phyloP scores from a whole-genome alignment of 2,797 vertebrate species.

The Typhlichthys subterraneus region DNA sequence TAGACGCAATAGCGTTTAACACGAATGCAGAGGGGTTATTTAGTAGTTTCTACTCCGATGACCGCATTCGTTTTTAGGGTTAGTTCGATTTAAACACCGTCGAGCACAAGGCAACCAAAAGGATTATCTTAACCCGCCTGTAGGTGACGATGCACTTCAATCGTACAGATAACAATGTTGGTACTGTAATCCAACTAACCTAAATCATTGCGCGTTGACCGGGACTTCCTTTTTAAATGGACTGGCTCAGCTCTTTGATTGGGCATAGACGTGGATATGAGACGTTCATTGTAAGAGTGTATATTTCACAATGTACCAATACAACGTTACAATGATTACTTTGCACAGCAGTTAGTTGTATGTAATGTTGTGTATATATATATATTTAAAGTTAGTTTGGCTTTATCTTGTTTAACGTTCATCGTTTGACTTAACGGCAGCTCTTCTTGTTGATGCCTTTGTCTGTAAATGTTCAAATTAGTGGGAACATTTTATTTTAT shows the following conservation, averaged over 20 bases:
- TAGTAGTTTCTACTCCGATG: conserved; percentile 42
- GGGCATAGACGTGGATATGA: conserved; percentile 43
- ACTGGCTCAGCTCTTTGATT: conserved; percentile 80
- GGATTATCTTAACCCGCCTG: conserved; percentile 41
- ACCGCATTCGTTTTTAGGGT: conserved; percentile 18
- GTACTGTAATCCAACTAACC: conserved; percentile 51
- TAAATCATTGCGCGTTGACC: conserved; percentile 76
- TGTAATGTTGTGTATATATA: no score
- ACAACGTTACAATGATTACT: conserved; percentile 4
- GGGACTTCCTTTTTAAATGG: conserved; percentile 97
- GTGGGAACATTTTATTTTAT: no score
- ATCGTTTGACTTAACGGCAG: no score
- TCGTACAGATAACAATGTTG: conserved; percentile 1
- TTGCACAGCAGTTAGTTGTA: no score
- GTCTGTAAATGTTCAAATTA: no score
- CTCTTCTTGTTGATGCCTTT: no score
- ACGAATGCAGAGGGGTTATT: conserved; percentile 19
- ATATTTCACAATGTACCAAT: conserved; percentile 42
- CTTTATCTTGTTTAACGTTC: no score
- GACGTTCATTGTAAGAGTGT: conserved; percentile 39
- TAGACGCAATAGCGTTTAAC: background rate
- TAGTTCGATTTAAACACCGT: conserved; percentile 28
- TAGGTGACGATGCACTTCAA: background rate
- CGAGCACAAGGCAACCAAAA: background rate
- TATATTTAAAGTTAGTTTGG: no score